Percentiles rank a stretch among this genome's conserved stretches.
phyloP scores from a whole-genome alignment of 2,113 vertebrate species.

The Aplodontia rufa region DNA sequence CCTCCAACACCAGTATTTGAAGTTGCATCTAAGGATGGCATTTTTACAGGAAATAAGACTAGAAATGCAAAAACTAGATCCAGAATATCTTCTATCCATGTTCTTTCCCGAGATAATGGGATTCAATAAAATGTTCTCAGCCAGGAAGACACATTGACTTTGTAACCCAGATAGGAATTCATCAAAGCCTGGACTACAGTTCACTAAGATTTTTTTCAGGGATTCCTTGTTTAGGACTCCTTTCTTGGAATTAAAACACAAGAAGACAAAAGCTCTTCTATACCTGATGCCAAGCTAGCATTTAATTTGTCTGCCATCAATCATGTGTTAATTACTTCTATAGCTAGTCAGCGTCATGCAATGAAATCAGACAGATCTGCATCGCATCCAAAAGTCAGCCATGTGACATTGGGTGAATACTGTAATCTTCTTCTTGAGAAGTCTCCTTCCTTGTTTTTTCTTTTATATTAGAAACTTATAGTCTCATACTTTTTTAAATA shows the following conservation, averaged over 20 bases:
- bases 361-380: background rate
- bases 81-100: background rate
- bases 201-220: no score
- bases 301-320: background rate
- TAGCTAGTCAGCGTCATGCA: background rate
- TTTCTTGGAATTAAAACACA: background rate
- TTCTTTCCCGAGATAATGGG: background rate
- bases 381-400: background rate
- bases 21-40: background rate
- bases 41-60: background rate
- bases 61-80: background rate
- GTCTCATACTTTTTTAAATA: background rate
- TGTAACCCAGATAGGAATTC: background rate
- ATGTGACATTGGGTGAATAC: background rate
- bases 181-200: background rate
- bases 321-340: background rate
- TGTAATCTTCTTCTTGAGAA: background rate
- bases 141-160: background rate
- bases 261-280: background rate
- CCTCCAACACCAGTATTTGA: background rate
- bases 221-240: accelerated
- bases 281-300: background rate
- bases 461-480: background rate
- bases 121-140: background rate
- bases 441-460: background rate